phyloP scores from a whole-genome alignment of 1,140 invertebrate species.

The Probaryconus sp. region DNA sequence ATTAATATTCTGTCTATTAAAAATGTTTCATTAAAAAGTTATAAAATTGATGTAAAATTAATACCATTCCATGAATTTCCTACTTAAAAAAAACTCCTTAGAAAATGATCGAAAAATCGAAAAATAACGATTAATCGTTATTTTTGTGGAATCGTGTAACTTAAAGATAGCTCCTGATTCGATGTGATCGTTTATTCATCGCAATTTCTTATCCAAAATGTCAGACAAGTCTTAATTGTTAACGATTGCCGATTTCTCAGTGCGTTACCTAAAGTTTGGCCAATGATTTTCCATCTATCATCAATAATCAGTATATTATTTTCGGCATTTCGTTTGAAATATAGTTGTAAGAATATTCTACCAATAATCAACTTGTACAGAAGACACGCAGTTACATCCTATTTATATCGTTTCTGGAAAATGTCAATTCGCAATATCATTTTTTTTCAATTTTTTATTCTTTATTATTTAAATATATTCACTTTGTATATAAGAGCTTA shows the following conservation, averaged over 20 bases:
- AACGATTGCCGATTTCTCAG: slow-evolving; percentile 40
- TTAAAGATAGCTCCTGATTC: slow-evolving; percentile 2
- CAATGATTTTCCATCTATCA: slow-evolving; percentile 25
- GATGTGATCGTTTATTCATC: slow-evolving; percentile 13
- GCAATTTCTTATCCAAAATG: slow-evolving; percentile 23
- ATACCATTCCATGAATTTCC: too few relatives aligned
- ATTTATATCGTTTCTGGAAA: slow-evolving; percentile 53
- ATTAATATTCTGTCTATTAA: too few relatives aligned
- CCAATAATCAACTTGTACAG: slow-evolving; percentile 70
- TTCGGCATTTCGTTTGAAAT: slow-evolving; percentile 46
- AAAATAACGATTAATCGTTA: too few relatives aligned
- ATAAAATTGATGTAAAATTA: too few relatives aligned
- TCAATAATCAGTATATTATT: slow-evolving; percentile 64
- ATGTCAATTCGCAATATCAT: slow-evolving; percentile 53
- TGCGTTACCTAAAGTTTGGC: too few relatives aligned
- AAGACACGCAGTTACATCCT: slow-evolving; percentile 52
- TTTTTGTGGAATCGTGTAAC: too few relatives aligned
- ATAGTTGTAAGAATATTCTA: slow-evolving; percentile 62
- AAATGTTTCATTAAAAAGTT: too few relatives aligned
- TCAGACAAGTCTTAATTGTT: slow-evolving; percentile 27
- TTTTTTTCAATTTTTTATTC: slow-evolving; percentile 39
- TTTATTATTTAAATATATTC: slow-evolving; percentile 66
- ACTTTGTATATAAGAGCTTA: slow-evolving; percentile 67
- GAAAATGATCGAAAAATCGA: too few relatives aligned
- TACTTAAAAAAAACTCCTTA: too few relatives aligned